Base-by-base conservation (phyloP, 1,140 invertebrate genomes). In the Drosophila virilis region DNA sequence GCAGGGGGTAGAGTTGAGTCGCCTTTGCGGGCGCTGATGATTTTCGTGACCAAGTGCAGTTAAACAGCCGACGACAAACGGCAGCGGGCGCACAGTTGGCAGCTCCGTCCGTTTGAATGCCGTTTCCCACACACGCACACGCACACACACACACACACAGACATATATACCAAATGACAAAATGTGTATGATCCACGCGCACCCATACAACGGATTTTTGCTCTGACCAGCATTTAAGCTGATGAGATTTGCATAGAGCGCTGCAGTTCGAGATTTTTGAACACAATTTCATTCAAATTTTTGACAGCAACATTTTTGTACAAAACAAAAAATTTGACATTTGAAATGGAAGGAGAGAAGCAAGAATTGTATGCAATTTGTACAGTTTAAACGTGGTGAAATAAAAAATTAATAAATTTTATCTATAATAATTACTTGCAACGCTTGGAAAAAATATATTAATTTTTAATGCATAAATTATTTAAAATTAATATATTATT, bases 1-100 rank as follows among this genome's bases (percentile, higher is more conserved):
- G 22, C 8, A n/a, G 15, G 13, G 13, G 50, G 10, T 28, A 28
- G 22, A 28, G 22, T 0, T 28, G 22, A 5, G 3, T 0, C 22
- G 0, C 22, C 22, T 28, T 28, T 28, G 51, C 52, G 33, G 42
- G 66, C 72, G 77, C 59, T 73, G 80, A 89, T 89, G 84, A 89
- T 84, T 89, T 89, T 89, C 84, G 84, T 89, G 84, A 89, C 84
- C 80, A 88, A 89, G 80, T 84, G 84, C 84, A 89, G 85, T 89
- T 89, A 89, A 89, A 89, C 61, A 89, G 79, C 61, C 72, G 68
- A 74, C 84, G 76, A 88, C 83, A 80, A 86, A 79, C 83, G 67
- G 67, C 52, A 69, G 54, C 59, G 78, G 72, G 45, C 78, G 58
- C 66, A 70, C 66, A 50, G 80, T 73, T 72, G 73, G 64, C 77